Evolutionary conservation across 2,797 vertebrate genomes (phyloP), one percentile per base, ranked within the genome.

Genomic region (Melanotaenia trifasciata): DNA sequence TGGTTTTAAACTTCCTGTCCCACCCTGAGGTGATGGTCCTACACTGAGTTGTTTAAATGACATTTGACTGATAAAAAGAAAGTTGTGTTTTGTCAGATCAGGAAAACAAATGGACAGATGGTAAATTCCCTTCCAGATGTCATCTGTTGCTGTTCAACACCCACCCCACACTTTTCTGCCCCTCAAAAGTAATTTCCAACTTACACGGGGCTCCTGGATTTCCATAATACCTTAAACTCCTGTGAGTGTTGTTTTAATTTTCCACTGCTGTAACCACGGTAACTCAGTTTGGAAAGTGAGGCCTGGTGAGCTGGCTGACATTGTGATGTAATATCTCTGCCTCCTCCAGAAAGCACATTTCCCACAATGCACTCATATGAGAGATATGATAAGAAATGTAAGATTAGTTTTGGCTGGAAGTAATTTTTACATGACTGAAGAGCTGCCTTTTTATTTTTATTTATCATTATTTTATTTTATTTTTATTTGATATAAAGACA

Each of bases 201-300:
- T 79, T 72, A 50, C 83, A 71, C 76, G 77, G 16, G 38, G 26
- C 45, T 80, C 78, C 75, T 73, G 61, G 65, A 82, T 85, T 77
- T 87, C 74, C 82, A 84, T 84, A 87, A 87, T 77, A 77, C 71
- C 78, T 63, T 69, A 18, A 74, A 80, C 54, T 71, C 86, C 80
- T 72, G 64, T 1, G 77, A 87, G 83, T 70, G 58, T 85, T 83
- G 78, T 87, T 85, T 88, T 87, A 79, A 88, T 92, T 90, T 90
- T 84, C 85, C 84, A 84, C 84, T 28, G 56, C 69, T 8, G 79
- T 89, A 85, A 89, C 85, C 82, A 83, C 67, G 50, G 84, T 86
- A 85, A 88, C 85, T 85, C 71, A 5, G 64, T 78, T 84, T 80
- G 73, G 81, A n/a, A 62, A 79, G 70, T 13, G 2, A 66, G 58